Evolutionary conservation across 2,113 vertebrate species (phyloP).

Genomic region (Istiophorus platypterus): DNA sequence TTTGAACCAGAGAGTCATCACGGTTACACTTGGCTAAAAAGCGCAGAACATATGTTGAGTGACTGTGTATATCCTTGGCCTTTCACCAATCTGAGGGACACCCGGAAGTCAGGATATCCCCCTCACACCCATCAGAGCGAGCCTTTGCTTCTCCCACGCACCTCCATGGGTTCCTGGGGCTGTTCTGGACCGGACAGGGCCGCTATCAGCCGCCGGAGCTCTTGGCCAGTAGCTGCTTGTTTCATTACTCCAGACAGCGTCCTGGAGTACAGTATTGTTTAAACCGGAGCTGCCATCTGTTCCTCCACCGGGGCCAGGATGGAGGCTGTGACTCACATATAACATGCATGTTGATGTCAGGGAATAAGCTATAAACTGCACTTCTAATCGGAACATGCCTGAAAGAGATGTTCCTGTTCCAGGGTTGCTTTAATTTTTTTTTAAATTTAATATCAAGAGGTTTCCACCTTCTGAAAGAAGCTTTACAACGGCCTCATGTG

Average conservation of each 20-base stretch:
- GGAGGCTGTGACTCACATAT: constrained; percentile 40
- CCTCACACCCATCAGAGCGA: not conserved
- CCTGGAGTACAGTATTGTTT: not conserved
- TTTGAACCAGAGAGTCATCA: not conserved
- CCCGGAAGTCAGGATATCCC: constrained; percentile 66
- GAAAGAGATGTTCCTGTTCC: not conserved
- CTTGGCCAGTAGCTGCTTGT: not conserved
- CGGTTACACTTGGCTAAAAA: constrained; percentile 25
- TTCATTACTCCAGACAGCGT: constrained; percentile 42
- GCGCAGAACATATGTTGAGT: constrained; percentile 20
- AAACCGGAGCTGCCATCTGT: constrained; percentile 58
- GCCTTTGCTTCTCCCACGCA: constrained; percentile 35
- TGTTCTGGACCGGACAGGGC: constrained; percentile 10
- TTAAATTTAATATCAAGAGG: constrained; percentile 37
- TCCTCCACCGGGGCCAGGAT: constrained; percentile 8
- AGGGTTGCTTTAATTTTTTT: not conserved
- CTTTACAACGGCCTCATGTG: constrained; percentile 23
- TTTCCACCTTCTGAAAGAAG: constrained; percentile 17
- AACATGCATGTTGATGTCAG: constrained; percentile 25
- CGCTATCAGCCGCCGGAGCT: not conserved
- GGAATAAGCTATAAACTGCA: not conserved
- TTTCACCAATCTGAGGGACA: constrained; percentile 20
- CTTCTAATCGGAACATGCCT: constrained; percentile 2
- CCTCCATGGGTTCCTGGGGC: constrained; percentile 29
- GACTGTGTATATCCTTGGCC: not conserved